Conservation (phyloP, 2,797 vertebrate genomes). For the Lepidocolaptes lacrymiger region DNA sequence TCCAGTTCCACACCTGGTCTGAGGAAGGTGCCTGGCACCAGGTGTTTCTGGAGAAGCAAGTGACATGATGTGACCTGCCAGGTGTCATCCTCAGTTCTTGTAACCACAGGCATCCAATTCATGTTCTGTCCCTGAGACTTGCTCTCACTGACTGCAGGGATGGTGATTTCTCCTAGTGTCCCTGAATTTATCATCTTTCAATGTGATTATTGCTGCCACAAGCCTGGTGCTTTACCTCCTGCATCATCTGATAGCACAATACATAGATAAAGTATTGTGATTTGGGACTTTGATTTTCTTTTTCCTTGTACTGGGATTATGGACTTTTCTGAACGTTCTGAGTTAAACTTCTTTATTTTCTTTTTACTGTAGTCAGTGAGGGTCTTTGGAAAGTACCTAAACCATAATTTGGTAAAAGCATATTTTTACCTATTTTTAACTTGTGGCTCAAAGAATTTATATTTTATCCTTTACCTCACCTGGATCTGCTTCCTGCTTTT, state of each 20-base stretch:
- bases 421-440: background rate
- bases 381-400: background rate
- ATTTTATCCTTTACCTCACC: background rate
- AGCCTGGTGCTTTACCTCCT: background rate
- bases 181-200: rapidly evolving
- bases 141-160: rapidly evolving
- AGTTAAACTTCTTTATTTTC: background rate
- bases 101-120: rapidly evolving
- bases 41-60: background rate
- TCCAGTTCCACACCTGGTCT: rapidly evolving
- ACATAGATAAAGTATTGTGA: rapidly evolving
- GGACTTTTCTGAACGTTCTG: background rate
- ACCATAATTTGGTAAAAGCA: background rate
- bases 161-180: background rate
- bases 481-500: background rate
- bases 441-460: background rate
- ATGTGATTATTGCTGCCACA: rapidly evolving
- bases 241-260: background rate
- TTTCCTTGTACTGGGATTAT: background rate
- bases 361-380: background rate
- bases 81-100: background rate
- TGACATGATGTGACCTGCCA: background rate
- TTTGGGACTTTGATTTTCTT: background rate
- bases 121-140: rapidly evolving
- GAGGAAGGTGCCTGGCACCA: background rate